Percentiles rank a stretch among this genome's conserved stretches.
These are phyloP conservation scores for Eilema griseolum DNA, from an alignment of 2,888 invertebrate species.

Conservation along the genomic window DNA sequence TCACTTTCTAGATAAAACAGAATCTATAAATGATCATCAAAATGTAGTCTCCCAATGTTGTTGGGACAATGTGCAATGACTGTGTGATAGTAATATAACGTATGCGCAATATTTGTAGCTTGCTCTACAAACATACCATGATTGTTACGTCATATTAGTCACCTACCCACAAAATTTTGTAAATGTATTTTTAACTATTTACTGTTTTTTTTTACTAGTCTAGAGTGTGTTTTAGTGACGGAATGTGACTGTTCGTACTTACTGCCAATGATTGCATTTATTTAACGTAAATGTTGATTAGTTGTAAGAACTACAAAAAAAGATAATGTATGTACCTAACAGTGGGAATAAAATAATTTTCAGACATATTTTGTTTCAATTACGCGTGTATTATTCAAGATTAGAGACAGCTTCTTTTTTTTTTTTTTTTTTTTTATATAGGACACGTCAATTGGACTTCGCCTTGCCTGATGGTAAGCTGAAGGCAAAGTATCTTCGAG, in stretches of 20 bases:
- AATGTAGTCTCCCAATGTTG: no score
- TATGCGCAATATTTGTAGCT: background rate
- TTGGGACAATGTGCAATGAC: no score
- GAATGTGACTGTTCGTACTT: background rate
- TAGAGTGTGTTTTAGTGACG: background rate
- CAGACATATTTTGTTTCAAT: constrained; percentile 6
- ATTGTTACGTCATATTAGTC: background rate
- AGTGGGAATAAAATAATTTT: constrained; percentile 44
- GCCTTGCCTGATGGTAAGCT: no score
- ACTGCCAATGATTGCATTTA: constrained; percentile 30
- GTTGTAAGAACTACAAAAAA: constrained; percentile 45
- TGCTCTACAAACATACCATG: background rate
- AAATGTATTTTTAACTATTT: background rate
- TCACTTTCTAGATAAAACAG: no score
- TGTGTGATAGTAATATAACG: background rate
- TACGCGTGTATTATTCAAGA: background rate
- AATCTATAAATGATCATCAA: no score
- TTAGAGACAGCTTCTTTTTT: no score
- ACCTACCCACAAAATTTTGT: background rate
- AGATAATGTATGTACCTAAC: constrained; percentile 21
- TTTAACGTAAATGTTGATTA: constrained; percentile 47
- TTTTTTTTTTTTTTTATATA: no score
- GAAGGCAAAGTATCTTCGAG: no score
- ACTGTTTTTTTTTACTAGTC: background rate
- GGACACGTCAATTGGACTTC: no score